Conservation (phyloP, 2,888 invertebrate species). For the Phengaris alcon region DNA sequence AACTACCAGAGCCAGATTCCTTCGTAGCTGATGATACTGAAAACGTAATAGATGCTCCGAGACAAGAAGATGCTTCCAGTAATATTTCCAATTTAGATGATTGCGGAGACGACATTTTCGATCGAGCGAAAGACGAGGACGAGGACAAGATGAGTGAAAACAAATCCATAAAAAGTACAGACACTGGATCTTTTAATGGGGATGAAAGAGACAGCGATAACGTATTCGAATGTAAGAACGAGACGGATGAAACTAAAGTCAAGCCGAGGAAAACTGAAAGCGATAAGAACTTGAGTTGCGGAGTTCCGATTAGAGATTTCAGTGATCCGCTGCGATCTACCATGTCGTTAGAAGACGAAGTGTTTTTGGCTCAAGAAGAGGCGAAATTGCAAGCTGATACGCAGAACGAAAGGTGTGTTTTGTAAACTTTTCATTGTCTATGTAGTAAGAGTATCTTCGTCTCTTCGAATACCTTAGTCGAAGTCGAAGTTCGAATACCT, state of each 20-base stretch:
- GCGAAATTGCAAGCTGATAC: conserved; percentile 61
- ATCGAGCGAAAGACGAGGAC: conserved; percentile 10
- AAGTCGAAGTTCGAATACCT: too few relatives aligned
- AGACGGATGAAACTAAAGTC: neutral
- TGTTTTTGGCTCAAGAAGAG: conserved; percentile 68
- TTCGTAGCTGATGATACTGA: conserved; percentile 54
- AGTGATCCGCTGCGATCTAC: conserved; percentile 89
- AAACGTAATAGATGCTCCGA: neutral
- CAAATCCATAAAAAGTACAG: conserved; percentile 22
- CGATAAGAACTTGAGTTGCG: conserved; percentile 66
- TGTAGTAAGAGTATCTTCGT: too few relatives aligned
- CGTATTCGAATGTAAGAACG: neutral
- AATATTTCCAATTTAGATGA: conserved; percentile 28
- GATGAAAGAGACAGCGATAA: conserved; percentile 38
- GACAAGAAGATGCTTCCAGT: neutral
- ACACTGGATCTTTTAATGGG: conserved; percentile 16
- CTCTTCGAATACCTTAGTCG: too few relatives aligned
- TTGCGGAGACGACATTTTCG: conserved; percentile 41
- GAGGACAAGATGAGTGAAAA: conserved; percentile 14
- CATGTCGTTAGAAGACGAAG: conserved; percentile 69
- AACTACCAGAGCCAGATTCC: conserved; percentile 65
- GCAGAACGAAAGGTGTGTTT: conserved; percentile 62
- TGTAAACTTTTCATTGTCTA: neutral
- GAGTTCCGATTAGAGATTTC: conserved; percentile 84
- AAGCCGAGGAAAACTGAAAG: conserved; percentile 56